These are phyloP conservation scores for Alligator sinensis DNA, from an alignment of 2,113 vertebrate genomes.

Conservation along the genomic window DNA sequence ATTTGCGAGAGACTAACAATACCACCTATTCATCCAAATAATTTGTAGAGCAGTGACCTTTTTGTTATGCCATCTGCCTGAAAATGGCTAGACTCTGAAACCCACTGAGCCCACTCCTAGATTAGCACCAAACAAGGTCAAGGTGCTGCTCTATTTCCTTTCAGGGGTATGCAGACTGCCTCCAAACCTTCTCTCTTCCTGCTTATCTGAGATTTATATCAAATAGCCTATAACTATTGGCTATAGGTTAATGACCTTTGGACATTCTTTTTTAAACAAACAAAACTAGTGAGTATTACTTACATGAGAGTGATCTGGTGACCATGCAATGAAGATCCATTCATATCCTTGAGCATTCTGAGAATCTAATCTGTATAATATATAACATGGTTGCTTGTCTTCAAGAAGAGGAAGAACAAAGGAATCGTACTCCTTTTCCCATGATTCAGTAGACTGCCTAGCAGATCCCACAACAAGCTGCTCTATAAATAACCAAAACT, in stretches of 20 bases:
- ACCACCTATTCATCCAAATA: neutral
- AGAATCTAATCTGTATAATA: slow-evolving; percentile 95
- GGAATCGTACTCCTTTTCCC: slow-evolving; percentile 94
- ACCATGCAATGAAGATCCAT: slow-evolving; percentile 97
- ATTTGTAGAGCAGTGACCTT: neutral
- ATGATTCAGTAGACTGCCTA: slow-evolving; percentile 83
- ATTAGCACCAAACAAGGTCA: neutral
- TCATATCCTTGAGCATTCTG: slow-evolving; percentile 95
- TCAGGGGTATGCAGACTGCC: neutral
- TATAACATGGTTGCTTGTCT: slow-evolving; percentile 90
- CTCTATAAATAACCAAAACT: slow-evolving; percentile 80
- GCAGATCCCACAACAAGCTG: slow-evolving; percentile 87
- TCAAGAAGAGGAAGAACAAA: slow-evolving; percentile 90
- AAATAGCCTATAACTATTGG: neutral
- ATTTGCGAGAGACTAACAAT: neutral
- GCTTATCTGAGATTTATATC: neutral
- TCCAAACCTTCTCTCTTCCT: neutral
- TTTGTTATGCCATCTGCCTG: neutral
- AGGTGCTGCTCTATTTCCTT: neutral
- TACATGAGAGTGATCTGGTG: slow-evolving; percentile 92
- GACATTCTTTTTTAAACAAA: neutral
- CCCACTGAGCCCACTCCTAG: neutral
- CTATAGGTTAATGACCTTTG: neutral
- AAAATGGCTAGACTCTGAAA: slow-evolving; percentile 13
- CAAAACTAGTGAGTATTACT: slow-evolving; percentile 65